Base-by-base conservation (phyloP, 1,140 invertebrate species). In the Agraylea sexmaculata region DNA sequence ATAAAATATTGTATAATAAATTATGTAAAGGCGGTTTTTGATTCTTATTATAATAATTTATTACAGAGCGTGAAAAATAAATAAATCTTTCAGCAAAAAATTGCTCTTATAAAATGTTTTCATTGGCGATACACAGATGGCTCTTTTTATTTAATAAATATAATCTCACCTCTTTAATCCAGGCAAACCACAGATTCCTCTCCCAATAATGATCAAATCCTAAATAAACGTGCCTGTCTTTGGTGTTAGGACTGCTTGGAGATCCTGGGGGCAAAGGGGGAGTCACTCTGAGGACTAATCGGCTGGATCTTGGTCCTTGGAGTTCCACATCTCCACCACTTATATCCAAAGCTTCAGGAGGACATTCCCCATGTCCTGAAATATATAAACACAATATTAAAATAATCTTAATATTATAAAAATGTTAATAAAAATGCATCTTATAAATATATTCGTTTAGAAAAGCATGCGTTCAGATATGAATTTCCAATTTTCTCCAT, bases 121-220 rank as follows among this genome's bases (percentile, higher is more conserved):
- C n/a, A n/a, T n/a, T n/a, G n/a, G n/a, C n/a, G n/a, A n/a, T n/a
- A n/a, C n/a, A n/a, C n/a, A n/a, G n/a, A n/a, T n/a, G n/a, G 23
- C 6, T 7, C n/a, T 17, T 36, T 15, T 18, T 18, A 36, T 8
- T 20, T 15, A 17, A 8, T 17, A 20, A 36, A 36, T 8, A 36
- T 8, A 30, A 46, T n/a, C 44, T 55, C 59, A 75, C 75, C 66
- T 75, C 64, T 56, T 69, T 70, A 11, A 78, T 54, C 75, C 75
- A 77, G 37, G 53, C 53, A 27, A 66, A 68, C 75, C 75, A 78
- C 44, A 76, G 60, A 40, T 76, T 74, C 38, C 74, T 59, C 49
- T 77, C 74, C 73, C 74, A 76, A 22, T 69, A 60, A 37, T 73
- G 69, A 42, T 70, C 70, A 50, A 77, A 77, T 18, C 75, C 75